Evolutionary conservation across 2,797 vertebrate genomes (phyloP).

Genomic region (Enteromius unitaeniatus): DNA sequence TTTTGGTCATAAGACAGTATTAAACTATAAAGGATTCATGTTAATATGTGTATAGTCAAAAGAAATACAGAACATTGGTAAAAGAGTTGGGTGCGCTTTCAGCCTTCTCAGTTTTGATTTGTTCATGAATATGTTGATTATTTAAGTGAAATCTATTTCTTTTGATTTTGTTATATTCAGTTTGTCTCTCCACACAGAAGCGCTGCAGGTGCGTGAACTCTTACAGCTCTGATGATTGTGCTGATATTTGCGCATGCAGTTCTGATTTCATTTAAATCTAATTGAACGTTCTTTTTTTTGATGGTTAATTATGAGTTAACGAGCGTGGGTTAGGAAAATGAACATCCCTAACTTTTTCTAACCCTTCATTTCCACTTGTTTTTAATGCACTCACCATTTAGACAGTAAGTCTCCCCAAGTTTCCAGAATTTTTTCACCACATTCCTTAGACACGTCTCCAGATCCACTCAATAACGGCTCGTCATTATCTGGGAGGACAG

Average conservation of each 20-base stretch:
- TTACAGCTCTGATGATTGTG: neutral
- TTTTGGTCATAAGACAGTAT: too few relatives aligned
- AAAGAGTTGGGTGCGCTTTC: too few relatives aligned
- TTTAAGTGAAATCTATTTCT: too few relatives aligned
- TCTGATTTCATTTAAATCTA: neutral
- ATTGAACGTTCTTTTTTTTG: neutral
- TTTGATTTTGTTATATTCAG: neutral
- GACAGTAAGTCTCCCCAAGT: slow-evolving; percentile 98
- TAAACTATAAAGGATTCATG: too few relatives aligned
- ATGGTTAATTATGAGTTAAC: too few relatives aligned
- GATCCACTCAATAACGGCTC: slow-evolving; percentile 96
- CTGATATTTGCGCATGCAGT: neutral
- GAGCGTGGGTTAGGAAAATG: neutral
- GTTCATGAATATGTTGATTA: too few relatives aligned
- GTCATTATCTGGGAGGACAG: slow-evolving; percentile 87
- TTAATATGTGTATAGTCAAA: too few relatives aligned
- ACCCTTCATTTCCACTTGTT: neutral
- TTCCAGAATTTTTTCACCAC: slow-evolving; percentile 98
- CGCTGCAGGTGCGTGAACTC: neutral
- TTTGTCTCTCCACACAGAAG: neutral
- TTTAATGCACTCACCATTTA: slow-evolving; percentile 87
- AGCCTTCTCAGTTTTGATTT: too few relatives aligned
- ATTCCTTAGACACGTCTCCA: slow-evolving; percentile 98
- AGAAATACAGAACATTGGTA: too few relatives aligned
- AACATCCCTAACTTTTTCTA: neutral